phyloP scores from a whole-genome alignment of 1,140 invertebrate species.

The Belonocnema kinseyi region DNA sequence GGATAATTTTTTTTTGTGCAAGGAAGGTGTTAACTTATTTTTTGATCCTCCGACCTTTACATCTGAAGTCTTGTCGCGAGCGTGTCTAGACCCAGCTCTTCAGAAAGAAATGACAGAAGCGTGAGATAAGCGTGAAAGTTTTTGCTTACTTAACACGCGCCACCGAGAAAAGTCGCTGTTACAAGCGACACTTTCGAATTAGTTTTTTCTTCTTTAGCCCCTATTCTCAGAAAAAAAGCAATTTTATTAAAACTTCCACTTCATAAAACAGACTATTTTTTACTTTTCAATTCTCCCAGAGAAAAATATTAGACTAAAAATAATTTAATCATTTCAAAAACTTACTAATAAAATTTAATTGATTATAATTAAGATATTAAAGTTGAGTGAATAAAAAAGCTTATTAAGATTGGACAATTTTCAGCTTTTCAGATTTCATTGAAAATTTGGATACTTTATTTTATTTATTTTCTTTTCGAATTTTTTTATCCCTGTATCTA shows the following conservation, averaged over 20 bases:
- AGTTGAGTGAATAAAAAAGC: too few species aligned
- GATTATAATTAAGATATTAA: too few species aligned
- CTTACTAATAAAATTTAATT: too few species aligned
- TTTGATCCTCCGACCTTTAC: slow-evolving; percentile 16
- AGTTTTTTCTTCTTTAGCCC: not conserved
- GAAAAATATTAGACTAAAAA: too few species aligned
- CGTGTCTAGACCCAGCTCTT: slow-evolving; percentile 29
- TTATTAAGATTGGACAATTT: too few species aligned
- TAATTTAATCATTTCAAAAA: too few species aligned
- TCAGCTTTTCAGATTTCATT: too few species aligned
- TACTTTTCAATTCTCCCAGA: not conserved
- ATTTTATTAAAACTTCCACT: slow-evolving; percentile 3
- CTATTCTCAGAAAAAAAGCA: not conserved
- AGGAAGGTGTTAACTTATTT: slow-evolving; percentile 17
- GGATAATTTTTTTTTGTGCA: not conserved
- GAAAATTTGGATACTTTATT: too few species aligned
- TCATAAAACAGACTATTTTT: not conserved
- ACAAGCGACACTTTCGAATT: slow-evolving; percentile 24
- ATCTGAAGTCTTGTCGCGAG: slow-evolving; percentile 29
- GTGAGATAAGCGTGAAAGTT: slow-evolving; percentile 31
- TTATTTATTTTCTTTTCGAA: too few species aligned
- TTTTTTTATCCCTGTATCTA: too few species aligned
- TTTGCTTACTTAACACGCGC: slow-evolving; percentile 30
- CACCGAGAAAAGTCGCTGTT: slow-evolving; percentile 4
- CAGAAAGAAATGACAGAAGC: slow-evolving; percentile 27